A percentile compares a stretch with the other conserved stretches of the same genome.
These are phyloP conservation scores for Sarcophilus harrisii DNA, from an alignment of 2,797 vertebrate species.

Conservation along the genomic window DNA sequence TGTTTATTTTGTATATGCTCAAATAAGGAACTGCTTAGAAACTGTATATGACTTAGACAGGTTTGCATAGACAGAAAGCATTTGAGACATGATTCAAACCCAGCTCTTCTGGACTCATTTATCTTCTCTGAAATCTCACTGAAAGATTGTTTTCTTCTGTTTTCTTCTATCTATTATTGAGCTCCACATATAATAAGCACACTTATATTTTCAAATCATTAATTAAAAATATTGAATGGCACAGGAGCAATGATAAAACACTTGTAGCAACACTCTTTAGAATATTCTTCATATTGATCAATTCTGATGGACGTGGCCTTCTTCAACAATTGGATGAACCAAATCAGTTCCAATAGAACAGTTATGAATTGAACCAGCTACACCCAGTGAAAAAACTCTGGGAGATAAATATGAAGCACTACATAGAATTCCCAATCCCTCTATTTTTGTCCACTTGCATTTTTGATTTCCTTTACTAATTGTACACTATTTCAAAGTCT, in stretches of 20 bases:
- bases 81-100: neutral
- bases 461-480: no score
- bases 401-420: no score
- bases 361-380: no score
- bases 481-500: no score
- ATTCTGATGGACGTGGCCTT: no score
- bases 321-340: no score
- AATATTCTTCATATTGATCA: no score
- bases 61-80: neutral
- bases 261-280: accelerated
- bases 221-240: neutral
- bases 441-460: no score
- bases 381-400: no score
- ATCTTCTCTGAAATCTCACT: neutral
- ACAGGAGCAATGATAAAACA: neutral
- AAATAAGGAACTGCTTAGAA: neutral
- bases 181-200: neutral
- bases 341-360: no score
- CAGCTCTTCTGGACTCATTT: neutral
- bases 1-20: neutral
- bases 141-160: neutral
- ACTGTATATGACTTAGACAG: neutral
- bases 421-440: no score
- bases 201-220: accelerated
- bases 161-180: neutral